Base-by-base conservation (phyloP, 1,140 invertebrate species). In the Dryas iulia region DNA sequence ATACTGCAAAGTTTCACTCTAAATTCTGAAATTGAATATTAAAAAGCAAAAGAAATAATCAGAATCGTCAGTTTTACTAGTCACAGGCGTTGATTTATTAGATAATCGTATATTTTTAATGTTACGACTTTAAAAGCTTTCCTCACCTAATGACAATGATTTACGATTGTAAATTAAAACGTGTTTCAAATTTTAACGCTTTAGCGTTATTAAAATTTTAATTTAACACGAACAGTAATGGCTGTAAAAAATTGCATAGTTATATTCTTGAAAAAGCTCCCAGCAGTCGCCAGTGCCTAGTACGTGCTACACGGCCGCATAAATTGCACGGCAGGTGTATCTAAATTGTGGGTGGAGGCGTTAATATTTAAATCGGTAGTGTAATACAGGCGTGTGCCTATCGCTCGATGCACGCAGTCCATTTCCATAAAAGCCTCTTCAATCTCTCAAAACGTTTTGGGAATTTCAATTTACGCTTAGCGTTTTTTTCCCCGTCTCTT, bases 401-500 rank as follows among this genome's bases (percentile, higher is more conserved):
- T 89, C 86, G 82, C 73, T 74, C 74, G 81, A 84, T 87, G 83
- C 82, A 88, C 87, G 81, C 81, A 79, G 83, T 86, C 86, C 83
- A 91, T 91, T 91, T 87, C 86, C 88, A 91, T 91, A 91, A 91
- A 91, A 91, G 87, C 87, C 86, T 87, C 88, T 87, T 91, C 87
- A 91, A 91, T 91, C 87, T 91, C 86, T 78, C 79, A 83, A 86
- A 89, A 88, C 87, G 86, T 81, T 91, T 77, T 78, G 83, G 80
- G 88, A 89, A 89, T 89, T 89, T 89, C 82, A 90, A 90, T 90
- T 86, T 82, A 72, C 83, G 84, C 83, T 89, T 83, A 84, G 79
- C 74, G 76, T 81, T 88, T 80, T 82, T 79, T 70, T 26, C 68
- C n/a, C 30, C 58, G 67, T 33, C 58, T 65, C 47, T 70, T 66